A percentile compares a stretch with the other conserved stretches of the same genome.
Conservation (phyloP, 2,113 vertebrate species). For the Prinia subflava region DNA sequence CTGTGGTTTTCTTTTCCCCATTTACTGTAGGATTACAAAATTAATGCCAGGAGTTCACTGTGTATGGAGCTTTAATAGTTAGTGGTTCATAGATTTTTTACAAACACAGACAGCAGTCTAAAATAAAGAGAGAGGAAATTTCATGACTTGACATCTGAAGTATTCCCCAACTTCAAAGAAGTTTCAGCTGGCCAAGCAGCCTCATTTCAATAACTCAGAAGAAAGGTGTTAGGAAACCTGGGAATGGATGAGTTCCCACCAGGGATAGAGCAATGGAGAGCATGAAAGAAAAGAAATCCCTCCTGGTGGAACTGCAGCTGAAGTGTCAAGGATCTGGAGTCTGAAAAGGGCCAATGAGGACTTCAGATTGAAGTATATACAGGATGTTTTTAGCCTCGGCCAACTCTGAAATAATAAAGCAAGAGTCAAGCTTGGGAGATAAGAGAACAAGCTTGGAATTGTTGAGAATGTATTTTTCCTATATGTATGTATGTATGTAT, state of each 20-base stretch:
- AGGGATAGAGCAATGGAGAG: not conserved
- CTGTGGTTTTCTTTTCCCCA: not conserved
- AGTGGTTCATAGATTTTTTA: constrained; percentile 52
- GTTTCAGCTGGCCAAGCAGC: constrained; percentile 34
- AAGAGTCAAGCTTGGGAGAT: not conserved
- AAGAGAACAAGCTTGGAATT: not conserved
- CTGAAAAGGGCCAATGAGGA: not conserved
- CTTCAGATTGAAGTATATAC: not conserved
- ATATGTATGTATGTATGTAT: not conserved
- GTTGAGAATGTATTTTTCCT: not conserved
- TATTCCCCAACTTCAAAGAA: constrained; percentile 45
- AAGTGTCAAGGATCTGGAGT: not conserved
- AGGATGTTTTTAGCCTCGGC: not conserved
- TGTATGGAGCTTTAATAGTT: not conserved
- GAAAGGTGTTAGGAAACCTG: constrained; percentile 7
- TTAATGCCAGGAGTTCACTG: constrained; percentile 5
- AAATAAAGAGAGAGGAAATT: constrained; percentile 36
- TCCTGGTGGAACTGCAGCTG: not conserved
- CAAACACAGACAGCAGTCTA: not conserved
- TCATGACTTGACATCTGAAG: constrained; percentile 57
- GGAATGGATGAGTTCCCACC: not conserved
- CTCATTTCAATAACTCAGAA: constrained; percentile 48
- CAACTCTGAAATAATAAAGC: constrained; percentile 7
- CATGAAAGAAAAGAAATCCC: constrained; percentile 12
- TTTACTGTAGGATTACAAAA: constrained; percentile 25